These are phyloP conservation scores for Pterocles burchelli DNA, from an alignment of 2,113 vertebrate genomes.

Conservation along the genomic window DNA sequence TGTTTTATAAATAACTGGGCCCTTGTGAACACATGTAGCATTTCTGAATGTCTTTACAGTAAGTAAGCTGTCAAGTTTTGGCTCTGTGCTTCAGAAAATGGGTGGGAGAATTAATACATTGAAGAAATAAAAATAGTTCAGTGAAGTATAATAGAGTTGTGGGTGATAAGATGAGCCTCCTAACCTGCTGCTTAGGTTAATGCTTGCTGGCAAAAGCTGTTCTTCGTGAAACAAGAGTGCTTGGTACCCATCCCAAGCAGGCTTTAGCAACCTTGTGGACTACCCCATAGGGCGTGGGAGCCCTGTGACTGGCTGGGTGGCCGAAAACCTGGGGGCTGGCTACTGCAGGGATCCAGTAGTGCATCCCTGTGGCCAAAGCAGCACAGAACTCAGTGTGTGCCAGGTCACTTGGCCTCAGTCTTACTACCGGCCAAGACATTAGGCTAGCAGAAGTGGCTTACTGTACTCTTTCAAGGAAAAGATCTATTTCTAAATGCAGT, in stretches of 20 bases:
- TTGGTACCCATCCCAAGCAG: background rate
- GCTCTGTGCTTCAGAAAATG: constrained; percentile 1
- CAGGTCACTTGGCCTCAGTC: background rate
- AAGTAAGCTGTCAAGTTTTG: constrained; percentile 37
- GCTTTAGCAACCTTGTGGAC: background rate
- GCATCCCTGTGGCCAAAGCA: background rate
- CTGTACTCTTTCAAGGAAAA: background rate
- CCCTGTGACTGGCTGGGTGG: background rate
- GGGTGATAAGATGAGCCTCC: background rate
- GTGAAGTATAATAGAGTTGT: background rate
- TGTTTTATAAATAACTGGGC: constrained; percentile 18
- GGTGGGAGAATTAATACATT: constrained; percentile 35
- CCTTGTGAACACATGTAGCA: background rate
- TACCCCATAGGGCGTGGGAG: background rate
- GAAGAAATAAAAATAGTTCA: constrained; percentile 26
- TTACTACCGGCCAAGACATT: background rate
- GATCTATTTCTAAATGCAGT: background rate
- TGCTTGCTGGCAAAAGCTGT: background rate
- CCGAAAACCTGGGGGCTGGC: background rate
- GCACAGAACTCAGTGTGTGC: background rate
- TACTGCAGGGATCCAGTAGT: background rate
- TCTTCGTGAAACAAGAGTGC: accelerated
- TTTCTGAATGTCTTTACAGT: constrained; percentile 11
- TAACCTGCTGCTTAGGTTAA: background rate
- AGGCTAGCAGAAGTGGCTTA: background rate